Conservation (phyloP, 2,113 vertebrate species). For the Halcyon senegalensis region DNA sequence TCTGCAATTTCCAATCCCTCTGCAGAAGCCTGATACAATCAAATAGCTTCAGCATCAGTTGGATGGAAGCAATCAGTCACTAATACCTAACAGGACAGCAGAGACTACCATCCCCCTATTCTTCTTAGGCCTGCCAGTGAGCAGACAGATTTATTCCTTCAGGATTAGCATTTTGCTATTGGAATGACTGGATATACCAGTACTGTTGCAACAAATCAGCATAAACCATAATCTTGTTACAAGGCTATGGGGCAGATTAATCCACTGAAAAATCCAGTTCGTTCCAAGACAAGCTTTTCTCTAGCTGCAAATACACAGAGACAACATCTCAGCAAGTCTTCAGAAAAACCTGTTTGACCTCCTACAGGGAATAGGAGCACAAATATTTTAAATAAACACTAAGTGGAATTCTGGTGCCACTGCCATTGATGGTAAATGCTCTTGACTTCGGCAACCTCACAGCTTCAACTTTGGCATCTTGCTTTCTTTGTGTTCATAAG, state of each 20-base stretch:
- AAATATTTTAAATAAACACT: constrained; percentile 27
- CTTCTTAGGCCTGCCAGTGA: neutral
- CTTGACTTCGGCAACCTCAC: neutral
- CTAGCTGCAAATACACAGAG: neutral
- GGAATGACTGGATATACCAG: constrained; percentile 44
- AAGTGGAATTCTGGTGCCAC: neutral
- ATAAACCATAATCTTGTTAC: constrained; percentile 60
- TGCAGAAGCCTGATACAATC: constrained; percentile 27
- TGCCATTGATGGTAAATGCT: neutral
- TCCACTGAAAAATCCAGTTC: constrained; percentile 44
- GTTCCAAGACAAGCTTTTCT: constrained; percentile 18
- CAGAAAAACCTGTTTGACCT: neutral
- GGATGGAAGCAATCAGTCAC: neutral
- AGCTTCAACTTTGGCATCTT: neutral
- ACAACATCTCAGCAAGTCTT: neutral
- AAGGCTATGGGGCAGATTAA: constrained; percentile 53
- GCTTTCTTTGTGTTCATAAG: neutral
- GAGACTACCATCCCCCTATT: neutral
- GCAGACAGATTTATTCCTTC: constrained; percentile 30
- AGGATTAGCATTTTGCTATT: constrained; percentile 45
- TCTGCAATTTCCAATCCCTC: neutral
- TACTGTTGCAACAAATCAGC: constrained; percentile 39
- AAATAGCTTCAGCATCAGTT: neutral
- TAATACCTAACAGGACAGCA: neutral
- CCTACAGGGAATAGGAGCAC: neutral